phyloP scores from a whole-genome alignment of 1,140 invertebrate species.

The Babylonia areolata region DNA sequence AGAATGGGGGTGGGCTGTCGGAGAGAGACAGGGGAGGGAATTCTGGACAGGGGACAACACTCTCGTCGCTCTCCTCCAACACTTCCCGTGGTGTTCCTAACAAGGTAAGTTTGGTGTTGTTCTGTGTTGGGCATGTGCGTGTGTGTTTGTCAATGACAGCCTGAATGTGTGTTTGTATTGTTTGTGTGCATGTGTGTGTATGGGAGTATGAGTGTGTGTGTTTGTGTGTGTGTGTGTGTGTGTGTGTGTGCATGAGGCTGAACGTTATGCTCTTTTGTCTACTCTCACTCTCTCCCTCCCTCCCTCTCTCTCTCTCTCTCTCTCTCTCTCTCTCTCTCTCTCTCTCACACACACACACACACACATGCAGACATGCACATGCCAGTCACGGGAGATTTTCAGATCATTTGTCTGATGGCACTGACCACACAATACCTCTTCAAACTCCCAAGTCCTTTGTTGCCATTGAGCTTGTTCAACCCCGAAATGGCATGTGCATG shows the following conservation, averaged over 20 bases:
- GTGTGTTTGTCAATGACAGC: conserved; percentile 23
- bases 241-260: not conserved
- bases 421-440: too few species aligned
- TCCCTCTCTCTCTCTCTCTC: too few species aligned
- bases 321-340: too few species aligned
- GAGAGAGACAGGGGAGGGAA: conserved; percentile 19
- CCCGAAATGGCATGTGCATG: too few species aligned
- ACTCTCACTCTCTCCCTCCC: too few species aligned
- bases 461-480: too few species aligned
- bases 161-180: not conserved
- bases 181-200: not conserved
- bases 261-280: too few species aligned
- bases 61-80: conserved; percentile 2
- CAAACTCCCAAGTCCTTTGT: too few species aligned
- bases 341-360: not conserved
- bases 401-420: too few species aligned
- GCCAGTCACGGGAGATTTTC: too few species aligned
- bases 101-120: not conserved
- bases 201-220: not conserved
- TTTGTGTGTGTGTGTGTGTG: not conserved
- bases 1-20: not conserved
- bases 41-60: not conserved
- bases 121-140: not conserved
- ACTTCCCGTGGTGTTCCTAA: not conserved
- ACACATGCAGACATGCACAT: not conserved